These are phyloP conservation scores for Neosilurus mollespiculum DNA, from an alignment of 2,797 vertebrate species.

Conservation along the genomic window DNA sequence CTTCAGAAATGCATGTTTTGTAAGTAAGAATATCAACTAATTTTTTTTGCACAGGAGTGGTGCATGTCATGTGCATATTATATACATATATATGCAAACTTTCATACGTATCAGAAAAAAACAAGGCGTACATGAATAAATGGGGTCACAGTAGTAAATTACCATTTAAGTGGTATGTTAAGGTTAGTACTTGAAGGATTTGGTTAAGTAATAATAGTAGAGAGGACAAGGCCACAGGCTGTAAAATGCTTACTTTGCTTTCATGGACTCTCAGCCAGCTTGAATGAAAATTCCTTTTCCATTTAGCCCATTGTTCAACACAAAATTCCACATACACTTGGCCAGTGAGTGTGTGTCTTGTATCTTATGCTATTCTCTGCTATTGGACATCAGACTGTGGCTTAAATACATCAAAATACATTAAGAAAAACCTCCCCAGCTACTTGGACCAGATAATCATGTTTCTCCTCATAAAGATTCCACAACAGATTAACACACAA, in stretches of 20 bases:
- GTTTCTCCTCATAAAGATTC: neutral
- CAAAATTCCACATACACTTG: neutral
- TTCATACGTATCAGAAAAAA: neutral
- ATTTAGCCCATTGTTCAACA: conserved; percentile 6
- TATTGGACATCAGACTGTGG: neutral
- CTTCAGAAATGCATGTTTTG: too few relatives aligned
- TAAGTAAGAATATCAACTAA: too few relatives aligned
- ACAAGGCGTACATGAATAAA: neutral
- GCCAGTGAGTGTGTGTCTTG: neutral
- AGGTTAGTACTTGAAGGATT: neutral
- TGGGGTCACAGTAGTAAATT: neutral
- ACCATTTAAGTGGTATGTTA: neutral
- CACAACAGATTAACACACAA: conserved; percentile 21
- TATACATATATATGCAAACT: too few relatives aligned
- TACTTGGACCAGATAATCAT: neutral
- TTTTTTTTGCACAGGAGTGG: too few relatives aligned
- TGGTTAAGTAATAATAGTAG: neutral
- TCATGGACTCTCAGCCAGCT: neutral
- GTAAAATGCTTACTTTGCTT: neutral
- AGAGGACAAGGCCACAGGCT: neutral
- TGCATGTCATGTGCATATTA: too few relatives aligned
- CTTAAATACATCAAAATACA: neutral
- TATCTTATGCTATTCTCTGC: neutral
- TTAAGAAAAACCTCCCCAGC: neutral
- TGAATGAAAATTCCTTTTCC: neutral